These are phyloP conservation scores for Hozukius guyotensis DNA, from an alignment of 2,797 vertebrate species.

Conservation along the genomic window DNA sequence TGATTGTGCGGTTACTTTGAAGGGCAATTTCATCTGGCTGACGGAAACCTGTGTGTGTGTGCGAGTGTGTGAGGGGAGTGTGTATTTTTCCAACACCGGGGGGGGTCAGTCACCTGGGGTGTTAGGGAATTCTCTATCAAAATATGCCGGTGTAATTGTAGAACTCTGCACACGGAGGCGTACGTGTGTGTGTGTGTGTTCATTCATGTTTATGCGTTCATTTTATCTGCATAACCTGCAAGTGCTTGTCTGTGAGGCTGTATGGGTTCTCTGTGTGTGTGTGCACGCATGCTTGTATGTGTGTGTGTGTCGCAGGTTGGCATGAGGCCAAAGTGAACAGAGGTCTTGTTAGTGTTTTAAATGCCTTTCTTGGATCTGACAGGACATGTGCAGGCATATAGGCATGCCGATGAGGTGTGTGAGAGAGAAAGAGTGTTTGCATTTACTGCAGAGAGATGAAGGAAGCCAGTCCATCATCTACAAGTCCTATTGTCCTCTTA, in stretches of 20 bases:
- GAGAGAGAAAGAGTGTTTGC: conserved; percentile 22
- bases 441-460: conserved; percentile 27
- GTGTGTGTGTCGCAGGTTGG: conserved; percentile 41
- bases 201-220: conserved; percentile 5
- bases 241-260: conserved; percentile 23
- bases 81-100: conserved; percentile 68
- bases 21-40: conserved; percentile 76
- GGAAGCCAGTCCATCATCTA: conserved; percentile 39
- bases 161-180: conserved; percentile 41
- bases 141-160: conserved; percentile 79
- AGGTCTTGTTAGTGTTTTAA: conserved; percentile 71
- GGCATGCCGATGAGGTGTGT: conserved; percentile 54
- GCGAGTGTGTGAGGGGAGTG: conserved; percentile 22
- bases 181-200: not conserved
- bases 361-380: conserved; percentile 68
- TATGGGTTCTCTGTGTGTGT: conserved; percentile 1
- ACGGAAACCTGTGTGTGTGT: conserved; percentile 56
- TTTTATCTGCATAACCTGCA: conserved; percentile 43
- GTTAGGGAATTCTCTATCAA: conserved; percentile 76
- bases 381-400: conserved; percentile 67
- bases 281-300: not conserved
- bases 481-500: conserved; percentile 27
- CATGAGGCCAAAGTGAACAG: conserved; percentile 67
- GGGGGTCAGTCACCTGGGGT: conserved; percentile 79
- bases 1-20: conserved; percentile 79